Evolutionary conservation across 2,797 vertebrate species (phyloP).

Genomic region (Pteronotus mesoamericanus): DNA sequence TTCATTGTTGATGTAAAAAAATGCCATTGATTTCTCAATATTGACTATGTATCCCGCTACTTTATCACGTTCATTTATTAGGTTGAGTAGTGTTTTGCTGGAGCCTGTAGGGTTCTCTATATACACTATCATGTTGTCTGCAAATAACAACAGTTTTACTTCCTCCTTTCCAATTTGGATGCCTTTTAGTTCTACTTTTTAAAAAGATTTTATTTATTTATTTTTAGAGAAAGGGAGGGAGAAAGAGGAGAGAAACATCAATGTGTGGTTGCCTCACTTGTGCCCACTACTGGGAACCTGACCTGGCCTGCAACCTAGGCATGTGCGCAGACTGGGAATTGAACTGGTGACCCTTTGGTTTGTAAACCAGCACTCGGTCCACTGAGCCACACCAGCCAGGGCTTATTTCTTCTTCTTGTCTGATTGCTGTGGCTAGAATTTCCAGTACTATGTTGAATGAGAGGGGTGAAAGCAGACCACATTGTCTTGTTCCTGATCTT

Average conservation of each 20-base stretch:
- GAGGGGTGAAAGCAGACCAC: background rate
- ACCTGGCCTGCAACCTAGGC: no score
- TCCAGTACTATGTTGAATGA: background rate
- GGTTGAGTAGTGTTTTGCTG: background rate
- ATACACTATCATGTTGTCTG: background rate
- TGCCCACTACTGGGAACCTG: no score
- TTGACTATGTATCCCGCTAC: background rate
- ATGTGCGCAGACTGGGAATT: no score
- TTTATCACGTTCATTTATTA: background rate
- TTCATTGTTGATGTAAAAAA: background rate
- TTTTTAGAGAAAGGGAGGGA: no score
- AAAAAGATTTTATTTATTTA: no score
- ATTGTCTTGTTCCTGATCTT: background rate
- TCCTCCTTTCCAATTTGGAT: background rate
- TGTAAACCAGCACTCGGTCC: no score
- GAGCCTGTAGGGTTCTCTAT: background rate
- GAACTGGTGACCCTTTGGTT: no score
- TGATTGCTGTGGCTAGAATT: background rate
- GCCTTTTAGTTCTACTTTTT: background rate
- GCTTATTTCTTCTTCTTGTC: background rate
- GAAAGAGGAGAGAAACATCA: no score
- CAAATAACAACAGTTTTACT: background rate
- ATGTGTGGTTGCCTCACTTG: no score
- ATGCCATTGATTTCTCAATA: background rate
- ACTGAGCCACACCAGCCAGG: no score